These are phyloP conservation scores for Drosophila arizonae DNA, from an alignment of 1,140 invertebrate species.

Conservation along the genomic window DNA sequence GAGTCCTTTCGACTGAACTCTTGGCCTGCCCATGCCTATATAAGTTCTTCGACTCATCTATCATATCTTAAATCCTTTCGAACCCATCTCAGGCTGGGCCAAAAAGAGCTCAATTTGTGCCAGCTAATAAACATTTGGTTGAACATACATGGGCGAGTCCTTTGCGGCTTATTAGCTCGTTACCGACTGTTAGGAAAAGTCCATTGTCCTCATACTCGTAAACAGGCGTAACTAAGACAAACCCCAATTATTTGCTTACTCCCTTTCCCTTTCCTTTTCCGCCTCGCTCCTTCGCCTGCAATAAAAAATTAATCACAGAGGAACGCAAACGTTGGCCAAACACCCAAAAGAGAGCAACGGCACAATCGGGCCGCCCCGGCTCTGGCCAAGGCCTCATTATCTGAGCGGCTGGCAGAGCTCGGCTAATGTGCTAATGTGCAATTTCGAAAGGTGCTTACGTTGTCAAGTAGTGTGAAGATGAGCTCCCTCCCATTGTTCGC, in stretches of 20 bases:
- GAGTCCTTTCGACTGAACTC: too few relatives aligned
- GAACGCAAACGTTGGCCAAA: slow-evolving; percentile 30
- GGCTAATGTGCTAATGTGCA: slow-evolving; percentile 78
- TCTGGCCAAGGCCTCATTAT: slow-evolving; percentile 38
- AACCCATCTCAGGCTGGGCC: too few relatives aligned
- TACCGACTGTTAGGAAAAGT: slow-evolving; percentile 13
- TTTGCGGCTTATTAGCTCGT: slow-evolving; percentile 41
- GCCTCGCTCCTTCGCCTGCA: slow-evolving; percentile 5
- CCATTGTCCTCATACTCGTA: slow-evolving; percentile 20
- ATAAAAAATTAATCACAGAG: slow-evolving; percentile 77
- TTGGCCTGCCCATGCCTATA: too few relatives aligned
- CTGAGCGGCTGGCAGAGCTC: slow-evolving; percentile 24
- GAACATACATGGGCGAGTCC: neutral
- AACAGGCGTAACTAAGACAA: slow-evolving; percentile 31
- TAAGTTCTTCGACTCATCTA: too few relatives aligned
- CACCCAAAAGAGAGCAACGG: neutral
- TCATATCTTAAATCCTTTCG: too few relatives aligned
- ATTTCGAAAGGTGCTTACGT: slow-evolving; percentile 82
- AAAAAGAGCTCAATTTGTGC: slow-evolving; percentile 1
- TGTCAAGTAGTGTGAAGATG: slow-evolving; percentile 82
- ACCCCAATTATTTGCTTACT: slow-evolving; percentile 37
- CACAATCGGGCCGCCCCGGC: neutral
- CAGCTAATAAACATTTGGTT: slow-evolving; percentile 3
- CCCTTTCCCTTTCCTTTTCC: too few relatives aligned
- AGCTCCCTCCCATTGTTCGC: neutral